These are phyloP conservation scores for Carduelis carduelis DNA, from an alignment of 2,797 vertebrate genomes.

Conservation along the genomic window DNA sequence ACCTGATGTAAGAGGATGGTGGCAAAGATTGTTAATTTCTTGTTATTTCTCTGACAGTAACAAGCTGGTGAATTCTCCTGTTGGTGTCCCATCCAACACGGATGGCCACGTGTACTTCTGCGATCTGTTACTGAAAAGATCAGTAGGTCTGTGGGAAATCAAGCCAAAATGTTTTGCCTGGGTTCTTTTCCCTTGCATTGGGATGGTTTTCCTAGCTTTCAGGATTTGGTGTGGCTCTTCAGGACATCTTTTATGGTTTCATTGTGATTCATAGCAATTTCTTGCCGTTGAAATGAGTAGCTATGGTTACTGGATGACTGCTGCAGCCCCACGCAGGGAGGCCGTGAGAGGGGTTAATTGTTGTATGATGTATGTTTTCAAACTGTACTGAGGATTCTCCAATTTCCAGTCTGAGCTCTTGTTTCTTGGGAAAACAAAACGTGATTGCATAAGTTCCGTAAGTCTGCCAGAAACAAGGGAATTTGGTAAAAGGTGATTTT, in stretches of 20 bases:
- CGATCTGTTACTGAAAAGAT: neutral
- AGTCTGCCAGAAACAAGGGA: neutral
- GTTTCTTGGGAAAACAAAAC: neutral
- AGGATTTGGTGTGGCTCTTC: neutral
- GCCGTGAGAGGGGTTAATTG: neutral
- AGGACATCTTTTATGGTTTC: neutral
- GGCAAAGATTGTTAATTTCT: neutral
- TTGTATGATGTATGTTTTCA: neutral
- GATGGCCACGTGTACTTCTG: rapidly evolving
- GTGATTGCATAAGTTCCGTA: neutral
- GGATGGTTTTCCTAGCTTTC: neutral
- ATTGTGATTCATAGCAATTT: neutral
- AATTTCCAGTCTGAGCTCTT: neutral
- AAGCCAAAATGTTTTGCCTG: neutral
- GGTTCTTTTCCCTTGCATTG: neutral
- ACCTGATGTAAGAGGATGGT: neutral
- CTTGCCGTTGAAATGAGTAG: constrained; percentile 1
- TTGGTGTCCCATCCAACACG: neutral
- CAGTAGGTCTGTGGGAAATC: neutral
- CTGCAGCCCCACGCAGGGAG: neutral
- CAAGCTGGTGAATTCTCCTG: neutral
- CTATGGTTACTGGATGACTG: constrained; percentile 1
- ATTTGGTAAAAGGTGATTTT: neutral
- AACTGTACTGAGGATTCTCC: neutral
- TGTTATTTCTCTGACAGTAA: neutral